Conservation (phyloP, 2,113 vertebrate species). For the Grallaria varia region DNA sequence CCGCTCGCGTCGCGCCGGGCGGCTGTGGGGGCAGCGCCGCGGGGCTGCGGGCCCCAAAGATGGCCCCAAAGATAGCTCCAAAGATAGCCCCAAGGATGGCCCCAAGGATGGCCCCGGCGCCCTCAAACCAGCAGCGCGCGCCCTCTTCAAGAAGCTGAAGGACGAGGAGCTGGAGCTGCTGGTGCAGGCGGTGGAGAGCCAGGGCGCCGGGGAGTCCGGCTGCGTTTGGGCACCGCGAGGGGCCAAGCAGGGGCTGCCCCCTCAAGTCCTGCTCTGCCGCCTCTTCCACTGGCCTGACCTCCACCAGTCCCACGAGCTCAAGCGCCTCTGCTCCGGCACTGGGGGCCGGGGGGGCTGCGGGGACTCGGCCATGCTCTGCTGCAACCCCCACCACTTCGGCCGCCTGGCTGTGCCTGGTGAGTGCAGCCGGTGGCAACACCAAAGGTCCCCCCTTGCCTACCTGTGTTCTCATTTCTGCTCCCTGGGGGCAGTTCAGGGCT, state of each 20-base stretch:
- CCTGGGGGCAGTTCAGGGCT: background rate
- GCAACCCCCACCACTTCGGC: slow-evolving; percentile 73
- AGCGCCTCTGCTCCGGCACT: slow-evolving; percentile 41
- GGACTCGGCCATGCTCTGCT: slow-evolving; percentile 45
- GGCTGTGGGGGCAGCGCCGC: slow-evolving; percentile 68
- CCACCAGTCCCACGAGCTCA: slow-evolving; percentile 50
- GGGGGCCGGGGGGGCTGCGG: background rate
- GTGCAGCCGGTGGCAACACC: background rate
- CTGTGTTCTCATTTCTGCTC: background rate
- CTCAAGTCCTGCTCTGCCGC: slow-evolving; percentile 64
- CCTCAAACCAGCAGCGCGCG: slow-evolving; percentile 13
- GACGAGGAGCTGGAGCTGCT: slow-evolving; percentile 66
- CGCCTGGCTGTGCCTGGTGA: slow-evolving; percentile 63
- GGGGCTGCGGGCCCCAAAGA: slow-evolving; percentile 24
- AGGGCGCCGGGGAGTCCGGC: slow-evolving; percentile 6
- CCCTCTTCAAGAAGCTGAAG: slow-evolving; percentile 71
- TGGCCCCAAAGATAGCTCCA: no score
- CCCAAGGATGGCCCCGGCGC: background rate
- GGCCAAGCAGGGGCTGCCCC: slow-evolving; percentile 5
- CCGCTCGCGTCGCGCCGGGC: slow-evolving; percentile 36
- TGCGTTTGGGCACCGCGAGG: slow-evolving; percentile 39
- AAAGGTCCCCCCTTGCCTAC: fast-evolving
- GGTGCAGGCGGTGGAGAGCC: slow-evolving; percentile 60
- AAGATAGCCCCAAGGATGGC: no score
- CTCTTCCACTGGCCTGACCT: slow-evolving; percentile 73